A percentile compares a stretch with the other conserved stretches of the same genome.
Conservation (phyloP, 2,888 invertebrate genomes). For the Pemphredon lugubris region DNA sequence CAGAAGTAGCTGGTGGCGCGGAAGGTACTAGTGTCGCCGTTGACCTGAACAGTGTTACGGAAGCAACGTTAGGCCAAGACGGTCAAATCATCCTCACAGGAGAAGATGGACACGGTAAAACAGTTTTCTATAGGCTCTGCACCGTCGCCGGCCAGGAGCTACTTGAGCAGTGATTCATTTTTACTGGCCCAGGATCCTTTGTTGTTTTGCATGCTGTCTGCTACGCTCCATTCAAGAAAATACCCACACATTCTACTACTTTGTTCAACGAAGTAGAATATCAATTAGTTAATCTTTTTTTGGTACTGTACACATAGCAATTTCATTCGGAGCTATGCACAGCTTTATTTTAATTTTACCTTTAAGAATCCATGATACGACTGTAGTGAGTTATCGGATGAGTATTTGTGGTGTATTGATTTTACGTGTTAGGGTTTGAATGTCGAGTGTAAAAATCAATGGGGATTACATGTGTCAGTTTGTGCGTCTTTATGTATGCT, state of each 20-base stretch:
- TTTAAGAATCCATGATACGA: conserved; percentile 73
- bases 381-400: conserved; percentile 6
- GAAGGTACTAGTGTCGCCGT: conserved; percentile 89
- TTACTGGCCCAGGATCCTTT: conserved; percentile 67
- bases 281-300: conserved; percentile 64
- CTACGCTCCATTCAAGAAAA: conserved; percentile 73
- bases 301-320: conserved; percentile 70
- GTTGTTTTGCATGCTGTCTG: conserved; percentile 77
- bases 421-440: conserved; percentile 27
- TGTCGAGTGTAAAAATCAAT: conserved; percentile 6
- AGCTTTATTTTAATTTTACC: conserved; percentile 59
- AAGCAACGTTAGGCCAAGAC: conserved; percentile 94
- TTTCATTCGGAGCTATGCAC: conserved; percentile 67
- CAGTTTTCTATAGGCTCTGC: conserved; percentile 81
- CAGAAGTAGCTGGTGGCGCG: conserved; percentile 86
- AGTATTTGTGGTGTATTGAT: conserved; percentile 14
- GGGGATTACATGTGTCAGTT: conserved; percentile 20
- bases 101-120: conserved; percentile 94
- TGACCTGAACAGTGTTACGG: conserved; percentile 93
- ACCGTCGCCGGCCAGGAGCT: conserved; percentile 81
- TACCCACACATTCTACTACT: conserved; percentile 66
- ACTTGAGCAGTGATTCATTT: conserved; percentile 79
- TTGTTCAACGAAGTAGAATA: conserved; percentile 70
- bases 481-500: conserved; percentile 39
- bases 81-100: conserved; percentile 97